Evolutionary conservation across 2,888 invertebrate genomes (phyloP).

Genomic region (Drosophila borealis): DNA sequence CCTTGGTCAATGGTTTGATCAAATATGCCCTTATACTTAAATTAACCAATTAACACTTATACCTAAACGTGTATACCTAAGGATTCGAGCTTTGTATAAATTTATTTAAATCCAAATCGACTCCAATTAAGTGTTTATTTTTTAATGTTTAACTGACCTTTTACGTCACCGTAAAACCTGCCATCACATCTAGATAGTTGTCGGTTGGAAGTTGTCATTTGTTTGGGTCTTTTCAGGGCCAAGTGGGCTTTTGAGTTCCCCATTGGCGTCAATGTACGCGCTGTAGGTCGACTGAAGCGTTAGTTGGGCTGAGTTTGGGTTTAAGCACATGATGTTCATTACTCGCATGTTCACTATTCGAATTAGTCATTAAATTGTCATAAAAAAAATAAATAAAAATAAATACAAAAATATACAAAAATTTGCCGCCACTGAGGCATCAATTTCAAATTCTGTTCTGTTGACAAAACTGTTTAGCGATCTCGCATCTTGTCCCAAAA

Average conservation of each 20-base stretch:
- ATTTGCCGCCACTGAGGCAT: constrained; percentile 30
- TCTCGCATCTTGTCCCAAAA: constrained; percentile 20
- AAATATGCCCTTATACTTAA: too few relatives aligned
- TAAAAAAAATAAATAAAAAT: constrained; percentile 23
- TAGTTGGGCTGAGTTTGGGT: constrained; percentile 7
- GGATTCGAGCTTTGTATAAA: too few relatives aligned
- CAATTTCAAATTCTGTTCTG: constrained; percentile 18
- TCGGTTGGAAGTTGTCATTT: constrained; percentile 7
- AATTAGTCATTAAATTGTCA: constrained; percentile 49
- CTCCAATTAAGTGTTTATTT: too few relatives aligned
- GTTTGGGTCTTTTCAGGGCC: constrained; percentile 44
- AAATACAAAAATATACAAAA: too few relatives aligned
- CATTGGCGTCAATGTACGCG: constrained; percentile 63
- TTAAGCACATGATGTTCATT: constrained; percentile 17
- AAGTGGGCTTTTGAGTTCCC: constrained; percentile 24
- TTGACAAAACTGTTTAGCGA: constrained; percentile 65
- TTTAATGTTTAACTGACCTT: constrained; percentile 5
- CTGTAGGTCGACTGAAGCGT: constrained; percentile 57
- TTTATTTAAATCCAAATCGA: too few relatives aligned
- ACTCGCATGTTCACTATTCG: constrained; percentile 36
- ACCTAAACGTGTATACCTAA: too few relatives aligned
- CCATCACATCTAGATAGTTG: constrained; percentile 24
- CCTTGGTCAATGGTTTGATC: background rate
- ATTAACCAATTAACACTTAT: too few relatives aligned
- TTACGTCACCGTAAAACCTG: background rate